Percentiles rank a stretch among this genome's conserved stretches.
Evolutionary conservation across 2,113 vertebrate species (phyloP).

Genomic region (Cochlearius cochlearius): DNA sequence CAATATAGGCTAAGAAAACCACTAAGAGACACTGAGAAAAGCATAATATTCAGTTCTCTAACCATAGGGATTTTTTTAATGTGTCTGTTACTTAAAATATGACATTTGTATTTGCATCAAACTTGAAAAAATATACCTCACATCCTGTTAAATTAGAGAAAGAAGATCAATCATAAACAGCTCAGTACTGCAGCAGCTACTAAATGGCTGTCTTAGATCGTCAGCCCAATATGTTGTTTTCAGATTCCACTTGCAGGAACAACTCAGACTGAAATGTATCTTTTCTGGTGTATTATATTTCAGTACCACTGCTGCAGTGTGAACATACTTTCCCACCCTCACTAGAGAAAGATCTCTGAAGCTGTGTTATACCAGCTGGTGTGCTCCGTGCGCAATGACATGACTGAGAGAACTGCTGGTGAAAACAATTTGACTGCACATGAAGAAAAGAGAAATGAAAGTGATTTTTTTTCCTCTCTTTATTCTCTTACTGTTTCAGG

Average conservation of each 20-base stretch:
- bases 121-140: not conserved
- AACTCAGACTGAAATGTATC: not conserved
- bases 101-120: not conserved
- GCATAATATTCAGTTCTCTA: not conserved
- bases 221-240: not conserved
- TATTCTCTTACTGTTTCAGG: not conserved
- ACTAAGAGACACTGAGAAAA: not conserved
- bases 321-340: slow-evolving; percentile 7
- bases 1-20: not conserved
- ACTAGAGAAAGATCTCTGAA: not conserved
- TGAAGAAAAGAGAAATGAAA: not conserved
- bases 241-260: not conserved
- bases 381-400: not conserved
- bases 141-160: not conserved
- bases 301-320: not conserved
- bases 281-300: not conserved
- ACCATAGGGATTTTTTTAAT: not conserved
- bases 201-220: not conserved
- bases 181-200: not conserved
- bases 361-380: not conserved
- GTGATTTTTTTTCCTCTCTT: not conserved
- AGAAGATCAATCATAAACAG: not conserved
- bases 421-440: not conserved
- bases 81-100: not conserved
- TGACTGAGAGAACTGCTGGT: not conserved